Evolutionary conservation across 2,797 vertebrate species (phyloP).

Genomic region (Chelon auratus): DNA sequence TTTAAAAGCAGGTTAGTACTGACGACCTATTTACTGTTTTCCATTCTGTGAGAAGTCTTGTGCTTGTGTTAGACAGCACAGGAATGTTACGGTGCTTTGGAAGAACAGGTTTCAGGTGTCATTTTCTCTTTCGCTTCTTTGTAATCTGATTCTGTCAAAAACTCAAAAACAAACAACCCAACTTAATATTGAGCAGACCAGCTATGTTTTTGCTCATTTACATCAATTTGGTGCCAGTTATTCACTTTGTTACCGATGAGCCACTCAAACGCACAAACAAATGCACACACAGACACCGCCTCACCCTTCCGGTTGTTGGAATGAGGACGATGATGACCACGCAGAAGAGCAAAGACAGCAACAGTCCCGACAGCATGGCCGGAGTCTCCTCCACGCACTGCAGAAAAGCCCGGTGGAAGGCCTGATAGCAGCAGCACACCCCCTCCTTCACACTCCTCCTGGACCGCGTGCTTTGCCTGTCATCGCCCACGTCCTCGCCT

Average conservation of each 20-base stretch:
- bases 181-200: background rate
- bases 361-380: constrained; percentile 79
- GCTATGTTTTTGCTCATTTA: no score
- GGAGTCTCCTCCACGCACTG: constrained; percentile 84
- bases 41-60: no score
- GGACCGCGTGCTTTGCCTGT: constrained; percentile 40
- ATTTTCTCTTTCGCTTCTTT: background rate
- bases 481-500: background rate
- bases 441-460: constrained; percentile 37
- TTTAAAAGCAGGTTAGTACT: background rate
- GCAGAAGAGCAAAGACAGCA: constrained; percentile 83
- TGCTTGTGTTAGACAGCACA: background rate
- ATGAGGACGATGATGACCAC: constrained; percentile 82
- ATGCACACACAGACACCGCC: constrained; percentile 24
- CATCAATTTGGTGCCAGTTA: no score
- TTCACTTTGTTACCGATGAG: no score
- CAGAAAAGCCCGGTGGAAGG: constrained; percentile 66
- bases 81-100: background rate
- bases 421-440: constrained; percentile 68
- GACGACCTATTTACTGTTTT: background rate
- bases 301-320: constrained; percentile 75
- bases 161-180: background rate
- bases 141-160: no score
- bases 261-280: no score
- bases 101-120: constrained; percentile 24